Evolutionary conservation across 2,113 vertebrate genomes (phyloP).

Genomic region (Corvus hawaiiensis): DNA sequence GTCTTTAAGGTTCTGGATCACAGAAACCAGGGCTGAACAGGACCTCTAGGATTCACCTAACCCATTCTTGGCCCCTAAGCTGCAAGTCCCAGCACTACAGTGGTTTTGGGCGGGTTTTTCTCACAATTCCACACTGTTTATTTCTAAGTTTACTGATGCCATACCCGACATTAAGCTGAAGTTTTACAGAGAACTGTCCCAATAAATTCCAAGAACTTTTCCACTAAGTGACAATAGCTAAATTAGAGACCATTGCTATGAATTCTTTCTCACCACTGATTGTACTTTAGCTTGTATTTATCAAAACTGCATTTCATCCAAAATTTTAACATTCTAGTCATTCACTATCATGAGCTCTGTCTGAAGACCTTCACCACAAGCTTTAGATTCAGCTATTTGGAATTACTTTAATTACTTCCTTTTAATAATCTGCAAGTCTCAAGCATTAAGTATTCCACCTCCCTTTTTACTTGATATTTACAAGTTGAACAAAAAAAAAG

Average conservation of each 20-base stretch:
- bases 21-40: neutral
- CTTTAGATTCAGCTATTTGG: neutral
- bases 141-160: neutral
- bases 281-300: neutral
- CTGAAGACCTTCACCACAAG: neutral
- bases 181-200: neutral
- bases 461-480: neutral
- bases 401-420: neutral
- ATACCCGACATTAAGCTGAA: neutral
- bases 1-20: neutral
- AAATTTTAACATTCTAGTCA: neutral
- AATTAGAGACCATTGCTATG: neutral
- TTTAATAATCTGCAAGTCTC: neutral
- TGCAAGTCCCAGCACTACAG: neutral
- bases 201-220: neutral
- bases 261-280: neutral
- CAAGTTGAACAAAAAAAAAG: neutral
- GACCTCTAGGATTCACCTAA: neutral
- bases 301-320: neutral
- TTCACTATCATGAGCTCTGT: neutral
- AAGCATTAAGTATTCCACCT: neutral
- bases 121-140: neutral
- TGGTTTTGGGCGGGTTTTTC: accelerated
- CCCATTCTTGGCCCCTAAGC: neutral
- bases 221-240: neutral